These are phyloP conservation scores for Netelia fuscicornis DNA, from an alignment of 2,888 invertebrate species.

Conservation along the genomic window DNA sequence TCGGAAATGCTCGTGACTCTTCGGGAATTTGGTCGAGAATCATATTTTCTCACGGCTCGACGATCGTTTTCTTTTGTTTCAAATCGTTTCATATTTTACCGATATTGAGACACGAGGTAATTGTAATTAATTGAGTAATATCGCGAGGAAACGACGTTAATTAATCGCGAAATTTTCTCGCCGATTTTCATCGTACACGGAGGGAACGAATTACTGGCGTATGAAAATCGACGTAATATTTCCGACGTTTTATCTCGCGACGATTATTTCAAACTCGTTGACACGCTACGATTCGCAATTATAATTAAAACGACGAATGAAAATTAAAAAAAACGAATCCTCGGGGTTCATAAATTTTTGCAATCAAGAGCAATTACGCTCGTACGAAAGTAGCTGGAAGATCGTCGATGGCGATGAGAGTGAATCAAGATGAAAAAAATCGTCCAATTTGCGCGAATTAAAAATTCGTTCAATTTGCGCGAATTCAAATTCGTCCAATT, in stretches of 20 bases:
- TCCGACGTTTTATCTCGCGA: neutral
- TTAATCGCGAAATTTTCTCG: neutral
- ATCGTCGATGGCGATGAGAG: neutral
- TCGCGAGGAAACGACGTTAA: too few relatives aligned
- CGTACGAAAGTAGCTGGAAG: neutral
- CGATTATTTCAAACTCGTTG: neutral
- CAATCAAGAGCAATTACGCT: constrained; percentile 29
- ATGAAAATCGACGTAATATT: neutral
- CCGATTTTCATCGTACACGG: neutral
- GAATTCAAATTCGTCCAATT: constrained; percentile 33
- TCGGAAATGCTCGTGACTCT: too few relatives aligned
- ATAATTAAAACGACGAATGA: constrained; percentile 13
- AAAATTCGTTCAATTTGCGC: constrained; percentile 14
- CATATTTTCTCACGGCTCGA: too few relatives aligned
- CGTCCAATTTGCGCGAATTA: constrained; percentile 54
- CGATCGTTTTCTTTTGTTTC: too few relatives aligned
- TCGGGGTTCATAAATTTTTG: constrained; percentile 11
- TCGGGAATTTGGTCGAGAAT: too few relatives aligned
- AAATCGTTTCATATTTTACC: too few relatives aligned
- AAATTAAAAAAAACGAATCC: neutral
- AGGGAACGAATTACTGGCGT: neutral
- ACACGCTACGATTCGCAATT: constrained; percentile 2
- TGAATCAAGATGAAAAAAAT: constrained; percentile 7
- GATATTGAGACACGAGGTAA: too few relatives aligned
- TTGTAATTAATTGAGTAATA: too few relatives aligned